These are phyloP conservation scores for Thamnophis elegans DNA, from an alignment of 2,797 vertebrate species.

Conservation along the genomic window DNA sequence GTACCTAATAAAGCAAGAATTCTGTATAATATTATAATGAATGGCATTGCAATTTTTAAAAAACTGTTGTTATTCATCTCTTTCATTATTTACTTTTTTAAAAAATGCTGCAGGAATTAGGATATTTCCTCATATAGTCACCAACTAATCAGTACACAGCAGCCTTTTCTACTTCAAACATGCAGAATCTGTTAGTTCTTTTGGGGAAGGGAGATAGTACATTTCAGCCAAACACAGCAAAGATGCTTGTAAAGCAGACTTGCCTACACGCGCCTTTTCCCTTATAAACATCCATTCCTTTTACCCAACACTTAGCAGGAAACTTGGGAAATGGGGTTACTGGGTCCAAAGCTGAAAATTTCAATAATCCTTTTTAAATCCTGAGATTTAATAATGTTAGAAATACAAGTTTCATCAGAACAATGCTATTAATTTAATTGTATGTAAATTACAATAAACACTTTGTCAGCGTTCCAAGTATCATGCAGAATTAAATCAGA, in stretches of 20 bases:
- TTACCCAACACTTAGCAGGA: background rate
- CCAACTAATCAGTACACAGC: background rate
- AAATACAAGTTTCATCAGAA: background rate
- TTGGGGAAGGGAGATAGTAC: background rate
- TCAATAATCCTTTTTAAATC: background rate
- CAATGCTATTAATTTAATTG: background rate
- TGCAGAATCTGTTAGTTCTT: background rate
- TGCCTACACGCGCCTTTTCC: background rate
- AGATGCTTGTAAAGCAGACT: background rate
- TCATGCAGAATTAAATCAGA: too few species aligned
- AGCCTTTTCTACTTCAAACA: background rate
- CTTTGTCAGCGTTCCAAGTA: too few species aligned
- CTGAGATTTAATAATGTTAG: background rate
- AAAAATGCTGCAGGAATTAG: background rate
- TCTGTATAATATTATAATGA: background rate
- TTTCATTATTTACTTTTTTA: background rate
- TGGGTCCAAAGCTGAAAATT: background rate
- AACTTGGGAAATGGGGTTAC: background rate
- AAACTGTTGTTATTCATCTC: background rate
- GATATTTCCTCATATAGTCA: background rate
- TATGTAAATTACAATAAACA: conserved; percentile 3
- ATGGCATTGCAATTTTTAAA: background rate
- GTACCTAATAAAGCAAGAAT: background rate
- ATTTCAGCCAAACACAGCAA: background rate
- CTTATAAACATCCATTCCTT: background rate